Evolutionary conservation across 2,113 vertebrate genomes (phyloP), one percentile per base, ranked within the genome.

Genomic region (Channa argus): DNA sequence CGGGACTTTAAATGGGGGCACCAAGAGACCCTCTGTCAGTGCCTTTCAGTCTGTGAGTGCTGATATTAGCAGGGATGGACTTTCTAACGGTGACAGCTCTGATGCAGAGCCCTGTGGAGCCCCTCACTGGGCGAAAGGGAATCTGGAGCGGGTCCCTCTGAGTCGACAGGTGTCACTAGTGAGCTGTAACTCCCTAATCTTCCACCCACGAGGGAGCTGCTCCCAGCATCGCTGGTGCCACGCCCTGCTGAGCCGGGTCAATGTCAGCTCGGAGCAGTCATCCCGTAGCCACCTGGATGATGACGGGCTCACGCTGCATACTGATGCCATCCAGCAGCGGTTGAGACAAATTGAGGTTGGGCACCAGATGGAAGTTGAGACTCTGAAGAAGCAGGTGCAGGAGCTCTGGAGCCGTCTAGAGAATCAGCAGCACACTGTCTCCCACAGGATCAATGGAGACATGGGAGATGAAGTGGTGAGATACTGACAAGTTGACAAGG

Each of bases 291-390:
- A 98, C 82, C 90, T 99, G 80, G 98, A 99, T 0, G 97, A 99
- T 0, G 98, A 99, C 0, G 97, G 98, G 49, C 95, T 99, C 90
- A 95, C 96, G 0, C 87, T 98, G 36, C 97, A 99, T 92, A 95
- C 92, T 0, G 98, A 99, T 0, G 90, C 92, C 0, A 94, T 99
- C 86, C 98, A 99, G 79, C 97, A 98, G 90, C 94, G 98, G 73
- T 91, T 99, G 84, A 95, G 97, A 36, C 98, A 99, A 93, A 99
- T 99, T 0, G 98, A 99, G 83, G 96, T 93, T 0, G 96, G 97
- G 0, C 97, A 99, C 71, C 97, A 97, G 89, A 94, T 97, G 71
- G 98, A 99, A 80, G 98, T 98, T 82, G 98, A 99, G 88, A 96
- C 95, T 3, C 88, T 99, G 80, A 98, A 98, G 93, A 98, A 96